Evolutionary conservation across 2,888 invertebrate genomes (phyloP).

Genomic region (Choreutis nemorana): DNA sequence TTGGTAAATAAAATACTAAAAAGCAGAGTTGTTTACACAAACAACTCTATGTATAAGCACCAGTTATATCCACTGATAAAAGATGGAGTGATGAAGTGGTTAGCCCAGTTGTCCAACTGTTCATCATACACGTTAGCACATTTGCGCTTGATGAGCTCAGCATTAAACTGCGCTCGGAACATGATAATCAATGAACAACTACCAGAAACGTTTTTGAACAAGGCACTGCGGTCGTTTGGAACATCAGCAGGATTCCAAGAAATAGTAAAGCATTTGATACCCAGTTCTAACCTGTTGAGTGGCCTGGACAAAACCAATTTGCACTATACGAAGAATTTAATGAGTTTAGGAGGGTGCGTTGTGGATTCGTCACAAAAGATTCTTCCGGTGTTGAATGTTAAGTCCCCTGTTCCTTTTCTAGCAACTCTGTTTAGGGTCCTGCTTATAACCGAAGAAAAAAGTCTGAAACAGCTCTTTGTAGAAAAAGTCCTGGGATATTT

Average conservation of each 20-base stretch:
- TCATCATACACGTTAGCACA: constrained; percentile 52
- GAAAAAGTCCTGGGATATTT: constrained; percentile 46
- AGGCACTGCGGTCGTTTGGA: constrained; percentile 32
- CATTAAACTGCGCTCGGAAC: constrained; percentile 41
- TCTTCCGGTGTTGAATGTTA: constrained; percentile 35
- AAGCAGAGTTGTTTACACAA: constrained; percentile 21
- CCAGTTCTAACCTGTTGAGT: constrained; percentile 49
- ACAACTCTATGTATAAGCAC: constrained; percentile 28
- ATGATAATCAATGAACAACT: constrained; percentile 31
- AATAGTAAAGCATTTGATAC: constrained; percentile 37
- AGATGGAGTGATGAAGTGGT: constrained; percentile 57
- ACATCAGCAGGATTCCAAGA: constrained; percentile 49
- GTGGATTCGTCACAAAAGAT: constrained; percentile 39
- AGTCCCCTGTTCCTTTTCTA: constrained; percentile 46
- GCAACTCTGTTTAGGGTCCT: constrained; percentile 42
- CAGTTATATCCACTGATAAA: constrained; percentile 44
- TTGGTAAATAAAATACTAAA: constrained; percentile 37
- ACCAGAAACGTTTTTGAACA: constrained; percentile 30
- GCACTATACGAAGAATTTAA: constrained; percentile 37
- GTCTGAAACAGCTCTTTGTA: constrained; percentile 42
- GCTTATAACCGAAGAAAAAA: constrained; percentile 26
- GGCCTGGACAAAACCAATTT: constrained; percentile 35
- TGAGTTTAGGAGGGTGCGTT: constrained; percentile 32
- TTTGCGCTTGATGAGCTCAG: constrained; percentile 38
- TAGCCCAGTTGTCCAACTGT: constrained; percentile 38